Conservation (phyloP, 2,888 invertebrate species). For the Scelioninae gen. 1 region DNA sequence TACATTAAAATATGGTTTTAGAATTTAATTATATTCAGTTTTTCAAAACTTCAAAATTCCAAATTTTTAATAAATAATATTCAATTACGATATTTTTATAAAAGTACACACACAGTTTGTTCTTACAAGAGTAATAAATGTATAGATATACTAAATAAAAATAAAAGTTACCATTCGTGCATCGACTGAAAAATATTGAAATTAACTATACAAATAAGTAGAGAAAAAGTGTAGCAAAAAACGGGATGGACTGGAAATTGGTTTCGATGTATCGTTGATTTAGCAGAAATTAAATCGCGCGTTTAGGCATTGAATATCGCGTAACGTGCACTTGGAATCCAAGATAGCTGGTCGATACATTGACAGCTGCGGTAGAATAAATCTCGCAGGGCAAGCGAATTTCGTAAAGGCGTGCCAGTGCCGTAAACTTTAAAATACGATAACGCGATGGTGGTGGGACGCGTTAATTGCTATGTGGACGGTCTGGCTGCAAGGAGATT, state of each 20-base stretch:
- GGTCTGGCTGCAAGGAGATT: constrained; percentile 81
- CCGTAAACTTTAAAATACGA: constrained; percentile 83
- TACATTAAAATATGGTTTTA: no score
- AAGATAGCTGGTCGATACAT: constrained; percentile 58
- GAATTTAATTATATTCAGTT: no score
- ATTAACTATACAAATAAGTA: not conserved
- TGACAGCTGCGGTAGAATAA: constrained; percentile 68
- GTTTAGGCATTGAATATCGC: constrained; percentile 51
- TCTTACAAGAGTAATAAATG: no score
- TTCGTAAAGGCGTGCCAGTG: constrained; percentile 82
- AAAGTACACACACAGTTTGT: no score
- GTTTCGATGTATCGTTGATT: constrained; percentile 43
- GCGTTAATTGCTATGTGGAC: constrained; percentile 83
- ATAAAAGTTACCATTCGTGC: no score
- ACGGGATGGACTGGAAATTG: constrained; percentile 6
- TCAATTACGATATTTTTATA: no score
- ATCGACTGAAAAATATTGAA: no score
- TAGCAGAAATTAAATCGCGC: constrained; percentile 61
- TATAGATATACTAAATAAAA: no score
- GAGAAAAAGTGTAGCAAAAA: not conserved
- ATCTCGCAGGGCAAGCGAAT: constrained; percentile 75
- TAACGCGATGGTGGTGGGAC: constrained; percentile 80
- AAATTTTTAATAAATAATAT: no score
- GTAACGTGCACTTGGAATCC: constrained; percentile 53
- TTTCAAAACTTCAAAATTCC: no score